phyloP scores from a whole-genome alignment of 2,113 vertebrate species.

The Picathartes gymnocephalus region DNA sequence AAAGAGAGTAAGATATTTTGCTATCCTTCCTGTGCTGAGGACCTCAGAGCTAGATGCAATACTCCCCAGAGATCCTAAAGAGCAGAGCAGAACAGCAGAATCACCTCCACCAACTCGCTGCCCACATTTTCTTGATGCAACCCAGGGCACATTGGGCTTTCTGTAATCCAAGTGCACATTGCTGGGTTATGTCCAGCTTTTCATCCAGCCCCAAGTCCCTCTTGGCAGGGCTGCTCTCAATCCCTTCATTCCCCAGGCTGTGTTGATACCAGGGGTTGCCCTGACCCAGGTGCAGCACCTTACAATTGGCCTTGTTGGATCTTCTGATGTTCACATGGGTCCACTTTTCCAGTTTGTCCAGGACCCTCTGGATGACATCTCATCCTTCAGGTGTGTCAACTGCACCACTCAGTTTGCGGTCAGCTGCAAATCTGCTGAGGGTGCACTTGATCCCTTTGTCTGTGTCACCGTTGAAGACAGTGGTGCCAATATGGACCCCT shows the following conservation, averaged over 20 bases:
- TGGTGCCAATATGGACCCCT: not conserved
- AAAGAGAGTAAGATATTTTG: not conserved
- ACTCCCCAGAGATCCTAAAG: not conserved
- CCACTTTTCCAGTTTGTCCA: not conserved
- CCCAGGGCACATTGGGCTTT: not conserved
- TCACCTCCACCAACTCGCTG: not conserved
- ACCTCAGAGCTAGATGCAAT: not conserved
- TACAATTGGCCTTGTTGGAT: not conserved
- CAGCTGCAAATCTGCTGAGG: not conserved
- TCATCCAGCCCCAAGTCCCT: not conserved
- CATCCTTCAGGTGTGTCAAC: not conserved
- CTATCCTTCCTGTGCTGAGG: not conserved
- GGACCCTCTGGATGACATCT: not conserved
- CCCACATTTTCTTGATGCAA: not conserved
- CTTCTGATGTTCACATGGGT: not conserved
- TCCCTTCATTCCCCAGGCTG: not conserved
- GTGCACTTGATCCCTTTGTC: rapidly evolving
- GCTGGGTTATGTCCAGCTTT: not conserved
- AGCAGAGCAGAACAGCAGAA: not conserved
- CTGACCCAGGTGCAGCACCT: not conserved
- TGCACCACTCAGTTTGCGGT: not conserved
- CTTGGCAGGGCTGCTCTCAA: not conserved
- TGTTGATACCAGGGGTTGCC: not conserved
- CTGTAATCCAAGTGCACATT: not conserved
- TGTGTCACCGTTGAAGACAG: not conserved